Base-by-base conservation (phyloP, 2,113 vertebrate genomes). In the Ciconia maguari region DNA sequence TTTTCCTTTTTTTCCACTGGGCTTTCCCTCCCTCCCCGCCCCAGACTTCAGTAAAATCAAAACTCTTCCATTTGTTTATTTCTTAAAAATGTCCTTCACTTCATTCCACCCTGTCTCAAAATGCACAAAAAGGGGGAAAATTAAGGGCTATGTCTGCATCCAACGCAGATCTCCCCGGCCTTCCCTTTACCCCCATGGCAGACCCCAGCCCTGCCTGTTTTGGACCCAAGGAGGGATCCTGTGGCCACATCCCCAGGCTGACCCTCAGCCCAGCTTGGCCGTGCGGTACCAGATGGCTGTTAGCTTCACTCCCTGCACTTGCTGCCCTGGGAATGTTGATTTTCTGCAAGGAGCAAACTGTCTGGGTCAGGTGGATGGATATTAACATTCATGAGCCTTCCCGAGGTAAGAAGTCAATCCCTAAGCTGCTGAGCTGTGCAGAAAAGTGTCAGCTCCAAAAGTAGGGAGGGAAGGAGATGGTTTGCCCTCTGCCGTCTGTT, bases 311-410 rank as follows among this genome's bases (percentile, higher is more conserved):
- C 55, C 62, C 34, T 66, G 48, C 38, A 49, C 34, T 84, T 25
- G 6, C 83, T 75, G 36, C 88, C 55, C 78, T 48, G 46, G 48
- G 68, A 87, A 90, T 13, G 58, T 42, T 58, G 79, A 51, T 89
- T 88, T 94, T 80, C 85, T 81, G 32, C 32, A 20, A 92, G 90
- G 18, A 92, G 36, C 70, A 68, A 78, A 54, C 82, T 61, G 80
- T 34, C 83, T 70, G 75, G 42, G 60, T 80, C 46, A 60, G 62
- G 42, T 55, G 58, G 78, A 82, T 58, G 34, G 87, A 66, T 51
- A 91, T 93, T 83, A 93, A 91, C 58, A 94, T 94, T 89, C 83
- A 93, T 83, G 78, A 96, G 81, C 58, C 46, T 77, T 89, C 70
- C 70, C 1, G 21, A 87, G 77, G 89, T 65, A 91, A 92, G 70